Conservation (phyloP, 2,797 vertebrate genomes). For the Glossophaga mutica region DNA sequence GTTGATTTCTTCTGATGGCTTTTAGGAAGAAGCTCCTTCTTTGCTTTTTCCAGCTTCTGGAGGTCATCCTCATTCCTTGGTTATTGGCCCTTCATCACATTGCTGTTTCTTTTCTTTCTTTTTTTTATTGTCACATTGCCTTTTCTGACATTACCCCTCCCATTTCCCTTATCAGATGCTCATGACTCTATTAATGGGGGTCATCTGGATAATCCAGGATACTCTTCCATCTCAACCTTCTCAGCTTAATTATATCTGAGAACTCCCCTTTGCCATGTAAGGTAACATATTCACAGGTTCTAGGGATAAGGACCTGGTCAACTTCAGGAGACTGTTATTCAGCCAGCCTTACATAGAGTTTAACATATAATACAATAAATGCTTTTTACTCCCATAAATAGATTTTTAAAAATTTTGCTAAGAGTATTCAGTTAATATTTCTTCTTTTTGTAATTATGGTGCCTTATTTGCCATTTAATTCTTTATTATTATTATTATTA, state of each 20-base stretch:
- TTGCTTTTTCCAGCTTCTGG: not conserved
- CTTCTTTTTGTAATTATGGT: not conserved
- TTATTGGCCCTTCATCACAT: not conserved
- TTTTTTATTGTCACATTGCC: not conserved
- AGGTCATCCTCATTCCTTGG: not conserved
- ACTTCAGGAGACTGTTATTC: not conserved
- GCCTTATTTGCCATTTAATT: not conserved
- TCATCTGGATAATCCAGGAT: not conserved
- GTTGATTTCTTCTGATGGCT: not conserved
- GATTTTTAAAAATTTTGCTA: not conserved
- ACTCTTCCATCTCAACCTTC: not conserved
- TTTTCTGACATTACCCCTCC: not conserved
- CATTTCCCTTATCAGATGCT: not conserved
- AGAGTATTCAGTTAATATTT: not conserved
- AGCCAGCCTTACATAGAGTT: not conserved
- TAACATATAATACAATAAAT: not conserved
- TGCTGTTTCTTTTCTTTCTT: not conserved
- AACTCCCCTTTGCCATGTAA: not conserved
- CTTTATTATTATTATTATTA: not conserved
- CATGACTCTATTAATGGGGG: not conserved
- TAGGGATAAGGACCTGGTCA: not conserved
- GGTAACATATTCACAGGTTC: not conserved
- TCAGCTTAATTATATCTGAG: not conserved
- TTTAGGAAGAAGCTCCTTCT: not conserved
- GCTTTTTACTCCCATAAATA: not conserved